Evolutionary conservation across 2,797 vertebrate species (phyloP), one percentile per base, ranked within the genome.

Genomic region (Antennarius maculatus): DNA sequence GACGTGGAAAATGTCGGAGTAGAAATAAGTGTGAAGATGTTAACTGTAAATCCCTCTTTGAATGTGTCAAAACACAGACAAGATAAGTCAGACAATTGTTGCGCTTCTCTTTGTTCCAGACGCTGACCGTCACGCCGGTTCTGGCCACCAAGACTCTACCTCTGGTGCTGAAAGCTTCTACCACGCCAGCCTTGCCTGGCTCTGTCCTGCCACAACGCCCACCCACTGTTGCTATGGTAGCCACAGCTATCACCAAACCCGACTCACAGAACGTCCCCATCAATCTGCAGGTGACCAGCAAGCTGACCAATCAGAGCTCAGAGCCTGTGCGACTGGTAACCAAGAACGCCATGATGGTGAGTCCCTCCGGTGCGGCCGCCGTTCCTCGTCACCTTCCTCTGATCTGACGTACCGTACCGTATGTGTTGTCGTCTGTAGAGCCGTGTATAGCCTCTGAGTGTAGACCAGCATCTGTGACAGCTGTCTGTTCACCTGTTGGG

Each of bases 101-200:
- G 5, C 6, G n/a, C 18, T 17, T 39, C 13, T n/a, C 45, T 23
- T 12, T 14, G 48, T 58, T n/a, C 34, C 11, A 99, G 94, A 97
- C 97, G 61, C 92, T 98, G 92, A 96, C 95, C 15, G 95, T 97
- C 90, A 95, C 95, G 68, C 97, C 97, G 75, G 95, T 99, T 93
- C 95, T 98, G 90, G 95, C 97, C 92, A 94, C 97, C 76, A 99
- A 99, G 96, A 96, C 96, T 90, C 95, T 98, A 96, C 96, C 96
- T 97, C 96, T 99, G 91, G 95, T 98, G 92, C 94, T 99, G 89
- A 99, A 99, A 96, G 96, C 97, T 90, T 96, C 97, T 88, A 93
- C 95, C 91, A 93, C 94, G 17, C 93, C 96, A 69, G 88, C 94
- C 87, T 94, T 96, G 91, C 94, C 97, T 71, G 93, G 94, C 89